Base-by-base conservation (phyloP, 2,113 vertebrate genomes). In the Pseudopipra pipra region DNA sequence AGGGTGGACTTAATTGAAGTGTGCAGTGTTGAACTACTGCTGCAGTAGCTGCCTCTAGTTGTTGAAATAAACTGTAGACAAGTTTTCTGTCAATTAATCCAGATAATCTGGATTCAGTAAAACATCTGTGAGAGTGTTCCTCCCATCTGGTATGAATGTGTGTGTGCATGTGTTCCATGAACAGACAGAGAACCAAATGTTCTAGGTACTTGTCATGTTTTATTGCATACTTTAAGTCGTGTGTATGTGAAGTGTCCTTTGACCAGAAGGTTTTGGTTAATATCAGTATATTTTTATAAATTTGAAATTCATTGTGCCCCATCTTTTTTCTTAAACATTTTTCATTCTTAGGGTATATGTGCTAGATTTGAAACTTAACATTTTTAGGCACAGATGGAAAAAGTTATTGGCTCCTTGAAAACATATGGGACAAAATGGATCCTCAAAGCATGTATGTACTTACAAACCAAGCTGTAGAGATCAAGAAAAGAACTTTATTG, bases 401-500 rank as follows among this genome's bases (percentile, higher is more conserved):
- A 94, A 97, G 91, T 96, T 96, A 95, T 90, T 97, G 98, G 98
- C 97, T 98, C 93, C 96, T 97, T 95, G 93, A 97, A 98, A 98
- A 96, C 58, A 91, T 87, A 87, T 92, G 94, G 91, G 96, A 97
- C 94, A 97, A 96, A 97, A 94, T 73, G 93, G 97, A 97, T 96
- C 96, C 97, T 97, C 98, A 97, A 97, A 98, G 98, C 97, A 95
- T 97, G 96, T 96, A 62, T 96, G 96, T 98, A 97, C 95, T 98
- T 97, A 97, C 82, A 98, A 98, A 98, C 98, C 98, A 98, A 98
- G 98, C 98, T 98, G 98, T 97, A 98, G 98, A 98, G 98, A 98
- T 98, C 98, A 96, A 96, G 97, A 96, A 93, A 86, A 98, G 96
- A 97, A 97, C 95, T 94, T 95, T 89, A 87, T 95, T 97, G 94